phyloP scores from a whole-genome alignment of 2,797 vertebrate genomes.

The Okamejei kenojei region DNA sequence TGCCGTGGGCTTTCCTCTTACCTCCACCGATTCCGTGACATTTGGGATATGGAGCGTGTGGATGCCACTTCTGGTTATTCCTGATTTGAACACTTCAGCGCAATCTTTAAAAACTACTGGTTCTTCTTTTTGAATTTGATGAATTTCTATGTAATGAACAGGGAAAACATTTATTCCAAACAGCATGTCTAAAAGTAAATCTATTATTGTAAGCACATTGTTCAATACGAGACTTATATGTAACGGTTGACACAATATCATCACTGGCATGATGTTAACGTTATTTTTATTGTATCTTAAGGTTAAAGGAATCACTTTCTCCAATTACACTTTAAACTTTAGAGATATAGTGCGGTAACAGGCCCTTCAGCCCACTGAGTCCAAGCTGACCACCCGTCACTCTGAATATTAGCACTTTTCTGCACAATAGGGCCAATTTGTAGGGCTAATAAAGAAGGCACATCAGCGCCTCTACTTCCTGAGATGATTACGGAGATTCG shows the following conservation, averaged over 20 bases:
- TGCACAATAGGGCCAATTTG: too few species aligned
- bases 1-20: slow-evolving; percentile 42
- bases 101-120: slow-evolving; percentile 61
- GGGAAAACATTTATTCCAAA: background rate
- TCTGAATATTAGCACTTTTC: too few species aligned
- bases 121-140: slow-evolving; percentile 52
- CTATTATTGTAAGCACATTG: background rate
- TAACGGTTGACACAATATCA: background rate
- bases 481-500: too few species aligned
- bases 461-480: too few species aligned
- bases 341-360: too few species aligned
- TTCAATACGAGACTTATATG: too few species aligned
- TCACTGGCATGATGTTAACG: background rate
- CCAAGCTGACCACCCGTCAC: too few species aligned
- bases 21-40: slow-evolving; percentile 62
- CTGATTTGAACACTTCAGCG: slow-evolving; percentile 62
- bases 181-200: background rate
- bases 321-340: too few species aligned
- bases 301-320: background rate
- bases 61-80: slow-evolving; percentile 61
- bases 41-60: slow-evolving; percentile 63
- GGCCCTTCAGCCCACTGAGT: too few species aligned
- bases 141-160: slow-evolving; percentile 54
- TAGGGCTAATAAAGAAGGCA: too few species aligned
- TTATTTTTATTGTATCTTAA: background rate